Conservation (phyloP, 2,888 invertebrate genomes). For the Geotrupes spiniger region DNA sequence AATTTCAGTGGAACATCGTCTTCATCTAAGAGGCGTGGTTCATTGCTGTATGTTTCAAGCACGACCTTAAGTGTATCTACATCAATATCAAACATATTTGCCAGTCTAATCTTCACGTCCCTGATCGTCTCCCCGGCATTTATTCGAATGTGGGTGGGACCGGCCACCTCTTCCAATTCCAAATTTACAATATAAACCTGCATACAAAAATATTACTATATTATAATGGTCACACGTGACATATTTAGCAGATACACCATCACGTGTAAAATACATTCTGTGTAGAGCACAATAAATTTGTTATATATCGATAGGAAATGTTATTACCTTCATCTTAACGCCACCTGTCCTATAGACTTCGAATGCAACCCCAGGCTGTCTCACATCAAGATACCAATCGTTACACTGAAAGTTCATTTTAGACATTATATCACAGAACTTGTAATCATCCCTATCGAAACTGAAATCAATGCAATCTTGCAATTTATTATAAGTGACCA, state of each 20-base stretch:
- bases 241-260: too few species aligned
- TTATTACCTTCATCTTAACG: slow-evolving; percentile 51
- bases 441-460: slow-evolving; percentile 58
- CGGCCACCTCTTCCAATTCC: slow-evolving; percentile 59
- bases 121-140: slow-evolving; percentile 56
- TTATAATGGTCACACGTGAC: too few species aligned
- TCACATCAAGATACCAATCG: slow-evolving; percentile 67
- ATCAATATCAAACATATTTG: slow-evolving; percentile 50
- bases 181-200: slow-evolving; percentile 60
- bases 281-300: too few species aligned
- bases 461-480: slow-evolving; percentile 65
- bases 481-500: slow-evolving; percentile 67
- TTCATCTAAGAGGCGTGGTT: slow-evolving; percentile 44
- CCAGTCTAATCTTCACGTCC: slow-evolving; percentile 58
- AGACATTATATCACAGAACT: slow-evolving; percentile 49
- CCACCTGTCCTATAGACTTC: slow-evolving; percentile 63
- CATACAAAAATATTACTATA: too few species aligned
- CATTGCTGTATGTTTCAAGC: slow-evolving; percentile 48
- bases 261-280: too few species aligned
- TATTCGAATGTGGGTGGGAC: slow-evolving; percentile 60
- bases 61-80: slow-evolving; percentile 39
- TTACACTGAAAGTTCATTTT: slow-evolving; percentile 50
- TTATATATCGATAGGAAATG: too few species aligned
- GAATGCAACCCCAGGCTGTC: slow-evolving; percentile 58
- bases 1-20: slow-evolving; percentile 47